Evolutionary conservation across 2,888 invertebrate species (phyloP).

Genomic region (Zootermopsis nevadensis): DNA sequence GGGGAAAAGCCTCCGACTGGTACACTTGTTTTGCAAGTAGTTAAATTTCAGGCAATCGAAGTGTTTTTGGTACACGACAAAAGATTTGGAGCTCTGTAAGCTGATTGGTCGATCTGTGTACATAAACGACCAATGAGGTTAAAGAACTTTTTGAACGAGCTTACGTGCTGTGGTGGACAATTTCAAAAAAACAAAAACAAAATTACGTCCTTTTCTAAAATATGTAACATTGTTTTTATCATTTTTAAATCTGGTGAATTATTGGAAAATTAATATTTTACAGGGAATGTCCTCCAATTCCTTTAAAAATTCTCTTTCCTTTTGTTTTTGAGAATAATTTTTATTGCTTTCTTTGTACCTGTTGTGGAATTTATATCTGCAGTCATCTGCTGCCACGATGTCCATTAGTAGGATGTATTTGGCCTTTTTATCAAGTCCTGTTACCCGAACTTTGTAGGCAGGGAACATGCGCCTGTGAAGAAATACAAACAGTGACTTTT

Average conservation of each 20-base stretch:
- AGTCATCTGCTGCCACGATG: constrained; percentile 96
- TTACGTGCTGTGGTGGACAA: constrained; percentile 39
- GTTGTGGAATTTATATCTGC: constrained; percentile 95
- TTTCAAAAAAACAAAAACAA: constrained; percentile 38
- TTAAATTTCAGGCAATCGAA: background rate
- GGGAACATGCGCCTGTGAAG: constrained; percentile 94
- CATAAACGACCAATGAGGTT: constrained; percentile 27
- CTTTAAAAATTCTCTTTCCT: background rate
- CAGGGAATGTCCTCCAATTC: background rate
- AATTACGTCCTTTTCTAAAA: constrained; percentile 17
- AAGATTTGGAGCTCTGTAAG: constrained; percentile 26
- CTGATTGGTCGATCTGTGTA: constrained; percentile 33
- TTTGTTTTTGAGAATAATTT: constrained; percentile 32
- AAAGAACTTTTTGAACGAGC: constrained; percentile 30
- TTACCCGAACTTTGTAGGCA: constrained; percentile 95
- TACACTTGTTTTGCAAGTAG: background rate
- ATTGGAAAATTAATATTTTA: background rate
- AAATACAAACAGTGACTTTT: constrained; percentile 51
- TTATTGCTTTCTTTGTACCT: constrained; percentile 68
- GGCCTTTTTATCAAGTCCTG: constrained; percentile 96
- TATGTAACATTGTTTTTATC: constrained; percentile 11
- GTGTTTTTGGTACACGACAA: background rate
- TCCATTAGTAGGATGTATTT: constrained; percentile 98
- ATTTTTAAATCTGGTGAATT: background rate
- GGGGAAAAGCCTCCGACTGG: constrained; percentile 12